These are phyloP conservation scores for Pyrrhia umbra DNA, from an alignment of 2,888 invertebrate genomes.

Conservation along the genomic window DNA sequence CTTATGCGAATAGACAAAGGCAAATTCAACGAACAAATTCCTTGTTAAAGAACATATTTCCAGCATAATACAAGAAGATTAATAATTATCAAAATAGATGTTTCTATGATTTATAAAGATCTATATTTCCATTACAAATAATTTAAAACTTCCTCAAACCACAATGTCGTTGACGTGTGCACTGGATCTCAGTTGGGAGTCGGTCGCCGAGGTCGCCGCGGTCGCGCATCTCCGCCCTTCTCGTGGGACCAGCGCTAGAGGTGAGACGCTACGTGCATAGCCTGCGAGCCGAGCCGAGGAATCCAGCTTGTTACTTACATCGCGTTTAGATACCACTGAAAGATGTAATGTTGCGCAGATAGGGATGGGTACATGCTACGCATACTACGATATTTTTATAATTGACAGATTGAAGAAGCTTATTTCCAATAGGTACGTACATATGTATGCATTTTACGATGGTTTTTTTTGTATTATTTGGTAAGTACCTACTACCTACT, in stretches of 20 bases:
- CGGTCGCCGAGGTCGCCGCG: constrained; percentile 76
- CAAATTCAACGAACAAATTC: too few relatives aligned
- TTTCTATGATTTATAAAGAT: too few relatives aligned
- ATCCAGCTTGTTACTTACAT: constrained; percentile 53
- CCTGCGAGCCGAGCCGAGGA: constrained; percentile 26
- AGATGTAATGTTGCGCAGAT: constrained; percentile 27
- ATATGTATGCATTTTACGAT: too few relatives aligned
- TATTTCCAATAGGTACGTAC: too few relatives aligned
- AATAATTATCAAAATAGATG: too few relatives aligned
- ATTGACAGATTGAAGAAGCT: background rate
- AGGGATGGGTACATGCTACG: background rate
- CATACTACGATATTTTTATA: background rate
- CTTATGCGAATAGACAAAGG: too few relatives aligned
- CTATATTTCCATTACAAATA: background rate
- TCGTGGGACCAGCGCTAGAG: constrained; percentile 69
- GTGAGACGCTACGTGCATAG: constrained; percentile 44
- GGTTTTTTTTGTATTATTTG: too few relatives aligned
- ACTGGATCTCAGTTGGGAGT: constrained; percentile 35
- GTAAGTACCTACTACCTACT: too few relatives aligned
- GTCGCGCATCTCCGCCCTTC: constrained; percentile 76
- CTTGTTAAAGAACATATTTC: too few relatives aligned
- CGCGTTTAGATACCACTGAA: constrained; percentile 33
- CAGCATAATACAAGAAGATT: too few relatives aligned
- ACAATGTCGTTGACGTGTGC: constrained; percentile 48
- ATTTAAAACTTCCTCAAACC: background rate